Conservation (phyloP, 2,113 vertebrate species). For the Agapornis roseicollis region DNA sequence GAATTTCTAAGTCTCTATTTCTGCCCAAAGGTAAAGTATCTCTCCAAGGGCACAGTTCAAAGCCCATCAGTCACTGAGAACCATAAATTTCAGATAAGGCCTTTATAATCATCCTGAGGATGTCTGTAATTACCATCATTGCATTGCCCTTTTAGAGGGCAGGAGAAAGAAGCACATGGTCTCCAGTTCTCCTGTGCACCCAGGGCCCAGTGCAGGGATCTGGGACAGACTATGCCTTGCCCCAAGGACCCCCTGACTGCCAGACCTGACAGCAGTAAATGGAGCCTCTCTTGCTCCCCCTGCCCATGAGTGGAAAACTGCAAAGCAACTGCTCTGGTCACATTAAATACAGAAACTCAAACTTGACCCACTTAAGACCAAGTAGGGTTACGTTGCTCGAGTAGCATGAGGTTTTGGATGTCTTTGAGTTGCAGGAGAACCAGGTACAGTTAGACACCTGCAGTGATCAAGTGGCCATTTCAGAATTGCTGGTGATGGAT, state of each 20-base stretch:
- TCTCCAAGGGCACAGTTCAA: background rate
- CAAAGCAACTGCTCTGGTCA: background rate
- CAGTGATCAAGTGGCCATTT: rapidly evolving
- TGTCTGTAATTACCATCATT: background rate
- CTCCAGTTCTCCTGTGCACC: background rate
- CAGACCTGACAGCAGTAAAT: background rate
- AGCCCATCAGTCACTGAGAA: background rate
- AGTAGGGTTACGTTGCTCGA: rapidly evolving
- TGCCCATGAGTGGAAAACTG: rapidly evolving
- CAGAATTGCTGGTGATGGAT: background rate
- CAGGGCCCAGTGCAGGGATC: background rate
- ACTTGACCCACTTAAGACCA: background rate
- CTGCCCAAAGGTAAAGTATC: background rate
- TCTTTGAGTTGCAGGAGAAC: background rate
- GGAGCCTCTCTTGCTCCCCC: background rate
- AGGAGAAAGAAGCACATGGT: background rate
- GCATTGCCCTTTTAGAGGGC: background rate
- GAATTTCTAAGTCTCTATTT: background rate
- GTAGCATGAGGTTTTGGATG: rapidly evolving
- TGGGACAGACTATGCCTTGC: background rate
- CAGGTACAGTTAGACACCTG: background rate
- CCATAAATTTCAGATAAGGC: background rate
- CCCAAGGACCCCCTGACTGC: background rate
- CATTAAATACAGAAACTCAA: background rate
- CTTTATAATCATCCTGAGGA: background rate